phyloP scores from a whole-genome alignment of 2,113 vertebrate species.

The Mesoclemmys tuberculata region DNA sequence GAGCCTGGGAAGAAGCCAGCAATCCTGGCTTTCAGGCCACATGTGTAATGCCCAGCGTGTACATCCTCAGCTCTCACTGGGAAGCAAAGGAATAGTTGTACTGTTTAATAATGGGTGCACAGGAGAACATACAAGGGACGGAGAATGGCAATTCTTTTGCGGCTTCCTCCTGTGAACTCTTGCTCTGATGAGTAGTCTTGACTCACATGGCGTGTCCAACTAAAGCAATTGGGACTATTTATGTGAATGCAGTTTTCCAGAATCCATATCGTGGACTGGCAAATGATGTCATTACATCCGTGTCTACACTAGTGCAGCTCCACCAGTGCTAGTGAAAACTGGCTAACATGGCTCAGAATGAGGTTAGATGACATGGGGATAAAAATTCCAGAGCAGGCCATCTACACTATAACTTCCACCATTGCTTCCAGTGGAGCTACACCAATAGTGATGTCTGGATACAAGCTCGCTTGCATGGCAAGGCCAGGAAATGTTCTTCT shows the following conservation, averaged over 20 bases:
- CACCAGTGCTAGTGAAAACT: not conserved
- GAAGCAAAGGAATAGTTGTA: not conserved
- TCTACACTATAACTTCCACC: not conserved
- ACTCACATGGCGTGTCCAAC: not conserved
- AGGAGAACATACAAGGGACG: not conserved
- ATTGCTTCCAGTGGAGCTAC: not conserved
- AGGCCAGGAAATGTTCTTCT: rapidly evolving
- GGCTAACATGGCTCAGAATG: not conserved
- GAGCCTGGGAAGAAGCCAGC: not conserved
- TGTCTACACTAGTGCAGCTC: not conserved
- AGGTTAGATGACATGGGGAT: not conserved
- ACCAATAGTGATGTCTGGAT: not conserved
- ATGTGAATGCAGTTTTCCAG: rapidly evolving
- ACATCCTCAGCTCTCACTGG: not conserved
- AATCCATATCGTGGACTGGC: rapidly evolving
- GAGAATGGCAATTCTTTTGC: not conserved
- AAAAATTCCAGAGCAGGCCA: not conserved
- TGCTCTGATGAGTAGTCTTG: not conserved
- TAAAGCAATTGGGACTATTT: rapidly evolving
- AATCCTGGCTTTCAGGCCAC: not conserved
- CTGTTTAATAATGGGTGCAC: too few species aligned
- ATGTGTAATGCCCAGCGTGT: too few species aligned
- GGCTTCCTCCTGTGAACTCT: not conserved
- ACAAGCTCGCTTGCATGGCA: not conserved
- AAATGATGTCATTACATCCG: rapidly evolving